phyloP scores from a whole-genome alignment of 1,140 invertebrate genomes.

The Cylas formicarius region DNA sequence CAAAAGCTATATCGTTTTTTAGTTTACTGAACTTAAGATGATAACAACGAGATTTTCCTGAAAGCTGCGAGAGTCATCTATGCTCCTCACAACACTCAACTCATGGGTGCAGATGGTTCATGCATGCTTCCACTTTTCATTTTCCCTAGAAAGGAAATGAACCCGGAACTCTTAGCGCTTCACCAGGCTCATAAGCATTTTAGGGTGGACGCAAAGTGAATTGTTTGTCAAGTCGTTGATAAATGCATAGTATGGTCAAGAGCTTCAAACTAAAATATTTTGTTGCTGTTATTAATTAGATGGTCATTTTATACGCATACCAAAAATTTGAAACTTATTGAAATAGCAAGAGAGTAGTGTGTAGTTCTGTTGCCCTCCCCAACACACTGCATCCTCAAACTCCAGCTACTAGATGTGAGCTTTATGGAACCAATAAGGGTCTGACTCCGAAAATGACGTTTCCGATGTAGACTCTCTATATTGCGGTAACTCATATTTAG shows the following conservation, averaged over 20 bases:
- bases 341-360: constrained; percentile 25
- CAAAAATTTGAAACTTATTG: constrained; percentile 30
- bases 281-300: constrained; percentile 34
- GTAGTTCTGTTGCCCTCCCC: constrained; percentile 30
- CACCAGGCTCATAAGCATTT: constrained; percentile 28
- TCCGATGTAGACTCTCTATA: no score
- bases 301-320: constrained; percentile 33
- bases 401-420: constrained; percentile 42
- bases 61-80: no score
- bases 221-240: constrained; percentile 33
- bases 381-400: constrained; percentile 32
- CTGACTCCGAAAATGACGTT: no score
- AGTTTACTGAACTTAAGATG: no score
- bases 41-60: no score
- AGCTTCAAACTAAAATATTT: constrained; percentile 27
- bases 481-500: no score
- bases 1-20: no score
- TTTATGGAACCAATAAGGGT: constrained; percentile 40
- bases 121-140: constrained; percentile 33
- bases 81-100: no score
- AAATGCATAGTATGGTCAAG: constrained; percentile 28
- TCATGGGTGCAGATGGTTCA: constrained; percentile 19
- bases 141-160: constrained; percentile 22
- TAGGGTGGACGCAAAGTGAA: constrained; percentile 36
- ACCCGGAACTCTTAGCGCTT: constrained; percentile 27